phyloP scores from a whole-genome alignment of 1,140 invertebrate species.

The Caerostris darwini region DNA sequence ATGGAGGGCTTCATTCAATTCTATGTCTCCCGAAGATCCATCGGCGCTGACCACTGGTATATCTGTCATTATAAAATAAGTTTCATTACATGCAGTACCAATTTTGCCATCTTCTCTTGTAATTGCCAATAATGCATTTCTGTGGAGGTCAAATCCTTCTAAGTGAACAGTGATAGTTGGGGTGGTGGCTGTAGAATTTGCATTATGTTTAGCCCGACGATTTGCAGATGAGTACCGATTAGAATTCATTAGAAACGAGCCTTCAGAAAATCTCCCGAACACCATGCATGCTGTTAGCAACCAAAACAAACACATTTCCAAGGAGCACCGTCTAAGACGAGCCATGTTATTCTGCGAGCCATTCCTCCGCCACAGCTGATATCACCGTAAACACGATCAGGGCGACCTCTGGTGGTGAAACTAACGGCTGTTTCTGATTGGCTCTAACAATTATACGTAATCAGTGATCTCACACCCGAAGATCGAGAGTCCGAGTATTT shows the following conservation, averaged over 20 bases:
- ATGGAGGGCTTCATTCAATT: conserved; percentile 36
- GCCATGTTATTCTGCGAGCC: conserved; percentile 72
- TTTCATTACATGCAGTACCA: conserved; percentile 58
- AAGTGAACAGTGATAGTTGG: conserved; percentile 53
- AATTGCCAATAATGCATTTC: conserved; percentile 47
- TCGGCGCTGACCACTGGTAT: conserved; percentile 22
- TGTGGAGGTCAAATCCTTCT: conserved; percentile 70
- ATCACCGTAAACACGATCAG: conserved; percentile 52
- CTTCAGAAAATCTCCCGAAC: conserved; percentile 13
- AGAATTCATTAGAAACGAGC: not conserved
- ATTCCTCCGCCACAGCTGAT: conserved; percentile 60
- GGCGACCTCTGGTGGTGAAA: conserved; percentile 31
- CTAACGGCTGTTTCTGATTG: not conserved
- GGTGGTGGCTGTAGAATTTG: not conserved
- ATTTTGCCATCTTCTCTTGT: conserved; percentile 45
- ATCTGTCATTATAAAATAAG: conserved; percentile 54
- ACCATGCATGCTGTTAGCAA: conserved; percentile 30
- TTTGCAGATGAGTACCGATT: too few relatives aligned
- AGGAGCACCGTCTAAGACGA: conserved; percentile 32
- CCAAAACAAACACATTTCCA: conserved; percentile 9
- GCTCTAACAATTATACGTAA: not conserved
- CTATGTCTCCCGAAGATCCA: conserved; percentile 58
- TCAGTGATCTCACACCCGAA: too few relatives aligned
- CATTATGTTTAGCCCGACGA: conserved; percentile 2
- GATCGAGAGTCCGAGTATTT: too few relatives aligned